Percentiles rank a stretch among this genome's conserved stretches.
Conservation (phyloP, 2,797 vertebrate genomes). For the Odontamblyopus lacepedii region DNA sequence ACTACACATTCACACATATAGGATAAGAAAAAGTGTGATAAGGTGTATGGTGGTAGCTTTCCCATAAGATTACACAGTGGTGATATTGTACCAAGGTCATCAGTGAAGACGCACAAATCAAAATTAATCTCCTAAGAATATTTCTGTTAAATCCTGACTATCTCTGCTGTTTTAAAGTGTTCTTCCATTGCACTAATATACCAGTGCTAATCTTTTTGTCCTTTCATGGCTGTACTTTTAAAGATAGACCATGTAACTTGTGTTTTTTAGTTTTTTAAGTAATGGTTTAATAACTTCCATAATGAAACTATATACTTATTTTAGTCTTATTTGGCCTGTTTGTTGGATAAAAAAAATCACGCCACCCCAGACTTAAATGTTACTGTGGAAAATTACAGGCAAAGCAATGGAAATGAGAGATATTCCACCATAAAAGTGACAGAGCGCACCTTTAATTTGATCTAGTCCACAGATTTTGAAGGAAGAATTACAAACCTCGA, state of each 20-base stretch:
- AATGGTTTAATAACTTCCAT: too few relatives aligned
- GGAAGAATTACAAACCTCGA: conserved; percentile 68
- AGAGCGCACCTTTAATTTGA: neutral
- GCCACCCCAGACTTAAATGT: too few relatives aligned
- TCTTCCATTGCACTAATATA: neutral
- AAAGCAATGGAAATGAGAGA: too few relatives aligned
- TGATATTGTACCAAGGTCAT: neutral
- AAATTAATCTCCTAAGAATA: neutral
- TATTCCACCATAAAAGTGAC: too few relatives aligned
- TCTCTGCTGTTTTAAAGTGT: neutral
- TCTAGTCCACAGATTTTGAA: neutral
- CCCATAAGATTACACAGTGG: neutral
- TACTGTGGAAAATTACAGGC: too few relatives aligned
- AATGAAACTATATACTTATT: too few relatives aligned
- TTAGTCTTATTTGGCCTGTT: too few relatives aligned
- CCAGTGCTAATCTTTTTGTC: neutral
- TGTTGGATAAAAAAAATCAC: too few relatives aligned
- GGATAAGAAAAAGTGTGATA: neutral
- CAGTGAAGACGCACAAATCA: too few relatives aligned
- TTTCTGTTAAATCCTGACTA: neutral
- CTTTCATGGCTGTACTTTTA: neutral
- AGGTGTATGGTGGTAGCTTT: neutral
- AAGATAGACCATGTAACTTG: too few relatives aligned
- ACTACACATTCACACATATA: neutral
- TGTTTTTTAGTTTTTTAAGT: too few relatives aligned